These are phyloP conservation scores for Epistrophe eligans DNA, from an alignment of 2,888 invertebrate species.

Conservation along the genomic window DNA sequence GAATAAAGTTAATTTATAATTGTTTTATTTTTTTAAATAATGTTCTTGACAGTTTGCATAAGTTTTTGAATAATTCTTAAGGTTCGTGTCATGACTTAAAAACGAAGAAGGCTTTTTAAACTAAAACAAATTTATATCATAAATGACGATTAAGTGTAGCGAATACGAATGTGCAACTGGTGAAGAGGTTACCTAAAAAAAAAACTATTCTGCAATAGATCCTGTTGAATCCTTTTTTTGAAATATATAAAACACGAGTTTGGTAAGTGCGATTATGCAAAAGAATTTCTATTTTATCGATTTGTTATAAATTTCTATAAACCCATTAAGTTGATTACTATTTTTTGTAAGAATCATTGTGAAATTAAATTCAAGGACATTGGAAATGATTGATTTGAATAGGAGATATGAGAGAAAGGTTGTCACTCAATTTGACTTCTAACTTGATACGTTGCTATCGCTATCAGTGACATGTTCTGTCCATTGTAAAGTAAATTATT, in stretches of 20 bases:
- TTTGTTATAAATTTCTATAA: not conserved
- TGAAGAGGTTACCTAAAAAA: slow-evolving; percentile 67
- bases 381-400: slow-evolving; percentile 16
- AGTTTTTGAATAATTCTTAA: slow-evolving; percentile 15
- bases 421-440: slow-evolving; percentile 7
- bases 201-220: slow-evolving; percentile 8
- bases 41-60: slow-evolving; percentile 25
- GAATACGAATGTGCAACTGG: slow-evolving; percentile 74
- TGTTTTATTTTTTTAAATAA: not conserved
- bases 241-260: slow-evolving; percentile 13
- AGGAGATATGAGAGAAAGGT: not conserved
- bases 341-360: not conserved
- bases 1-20: not conserved
- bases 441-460: not conserved
- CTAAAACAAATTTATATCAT: slow-evolving; percentile 34
- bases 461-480: not conserved
- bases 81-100: slow-evolving; percentile 53
- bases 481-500: not conserved
- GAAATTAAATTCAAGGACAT: slow-evolving; percentile 10
- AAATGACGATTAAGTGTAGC: slow-evolving; percentile 75
- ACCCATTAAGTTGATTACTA: not conserved
- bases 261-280: slow-evolving; percentile 45
- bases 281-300: not conserved
- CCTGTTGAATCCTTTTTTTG: slow-evolving; percentile 38
- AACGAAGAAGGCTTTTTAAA: not conserved